These are phyloP conservation scores for Morpho achilles DNA, from an alignment of 2,888 invertebrate genomes.

Conservation along the genomic window DNA sequence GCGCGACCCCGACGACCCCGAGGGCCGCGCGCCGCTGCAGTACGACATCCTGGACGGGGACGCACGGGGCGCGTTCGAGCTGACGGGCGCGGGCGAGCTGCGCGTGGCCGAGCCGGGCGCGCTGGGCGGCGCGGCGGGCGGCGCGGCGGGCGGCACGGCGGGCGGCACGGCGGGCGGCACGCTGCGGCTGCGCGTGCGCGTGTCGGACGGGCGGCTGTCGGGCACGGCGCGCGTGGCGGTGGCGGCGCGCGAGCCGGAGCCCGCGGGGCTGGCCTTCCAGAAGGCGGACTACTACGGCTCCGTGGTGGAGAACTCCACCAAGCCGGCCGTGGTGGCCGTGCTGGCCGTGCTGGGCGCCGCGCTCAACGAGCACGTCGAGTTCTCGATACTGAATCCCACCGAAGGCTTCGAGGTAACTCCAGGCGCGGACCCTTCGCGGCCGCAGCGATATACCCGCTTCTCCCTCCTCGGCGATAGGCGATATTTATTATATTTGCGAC, in stretches of 20 bases:
- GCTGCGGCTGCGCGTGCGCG: slow-evolving; percentile 87
- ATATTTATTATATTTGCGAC: too few species aligned
- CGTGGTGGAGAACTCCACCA: slow-evolving; percentile 91
- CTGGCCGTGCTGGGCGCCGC: slow-evolving; percentile 93
- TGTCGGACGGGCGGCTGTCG: slow-evolving; percentile 91
- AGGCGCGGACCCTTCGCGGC: too few species aligned
- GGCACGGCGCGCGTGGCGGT: slow-evolving; percentile 78
- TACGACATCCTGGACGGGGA: slow-evolving; percentile 93
- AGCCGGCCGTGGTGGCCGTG: slow-evolving; percentile 87
- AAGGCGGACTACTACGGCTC: slow-evolving; percentile 88
- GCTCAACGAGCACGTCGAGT: slow-evolving; percentile 92
- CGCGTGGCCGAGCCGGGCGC: slow-evolving; percentile 61
- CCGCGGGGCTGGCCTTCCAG: slow-evolving; percentile 89
- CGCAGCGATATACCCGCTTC: too few species aligned
- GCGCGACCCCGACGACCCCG: slow-evolving; percentile 85
- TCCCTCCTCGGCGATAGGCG: too few species aligned
- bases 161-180: slow-evolving; percentile 81
- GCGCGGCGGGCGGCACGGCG: slow-evolving; percentile 75
- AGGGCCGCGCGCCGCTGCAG: slow-evolving; percentile 68
- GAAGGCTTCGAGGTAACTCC: slow-evolving; percentile 84
- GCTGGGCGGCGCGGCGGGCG: slow-evolving; percentile 34
- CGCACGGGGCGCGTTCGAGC: slow-evolving; percentile 83
- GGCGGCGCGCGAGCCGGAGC: slow-evolving; percentile 47
- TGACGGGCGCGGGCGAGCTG: slow-evolving; percentile 75
- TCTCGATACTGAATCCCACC: slow-evolving; percentile 91